Conservation (phyloP, 1,140 invertebrate genomes). For the Planococcus citri region DNA sequence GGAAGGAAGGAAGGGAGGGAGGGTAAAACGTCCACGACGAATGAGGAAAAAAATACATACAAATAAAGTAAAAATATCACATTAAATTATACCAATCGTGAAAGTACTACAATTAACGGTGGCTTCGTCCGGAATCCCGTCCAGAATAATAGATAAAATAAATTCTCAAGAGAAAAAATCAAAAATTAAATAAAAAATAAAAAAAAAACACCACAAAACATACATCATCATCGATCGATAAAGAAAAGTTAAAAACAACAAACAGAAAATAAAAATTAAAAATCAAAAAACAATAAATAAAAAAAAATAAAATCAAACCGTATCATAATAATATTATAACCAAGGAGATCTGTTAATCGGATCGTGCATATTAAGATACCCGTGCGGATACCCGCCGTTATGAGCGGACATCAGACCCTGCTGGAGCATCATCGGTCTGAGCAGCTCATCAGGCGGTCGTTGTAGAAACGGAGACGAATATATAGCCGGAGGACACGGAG, state of each 20-base stretch:
- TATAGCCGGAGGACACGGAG: slow-evolving; percentile 38
- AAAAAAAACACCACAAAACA: too few relatives aligned
- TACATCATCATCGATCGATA: neutral
- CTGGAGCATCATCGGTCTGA: slow-evolving; percentile 42
- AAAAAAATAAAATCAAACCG: neutral
- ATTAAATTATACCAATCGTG: neutral
- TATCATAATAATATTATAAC: too few relatives aligned
- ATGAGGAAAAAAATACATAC: too few relatives aligned
- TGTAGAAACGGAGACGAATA: slow-evolving; percentile 53
- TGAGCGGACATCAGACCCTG: slow-evolving; percentile 39
- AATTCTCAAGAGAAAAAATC: too few relatives aligned
- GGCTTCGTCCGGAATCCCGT: neutral
- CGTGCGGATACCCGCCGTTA: slow-evolving; percentile 42
- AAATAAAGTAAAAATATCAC: too few relatives aligned
- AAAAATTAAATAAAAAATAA: too few relatives aligned
- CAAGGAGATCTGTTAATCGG: slow-evolving; percentile 43
- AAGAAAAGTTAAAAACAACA: neutral
- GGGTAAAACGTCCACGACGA: too few relatives aligned
- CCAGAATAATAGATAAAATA: too few relatives aligned
- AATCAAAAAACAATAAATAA: neutral
- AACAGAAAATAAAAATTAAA: neutral
- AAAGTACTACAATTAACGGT: neutral
- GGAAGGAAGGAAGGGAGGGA: too few relatives aligned
- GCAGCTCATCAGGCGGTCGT: slow-evolving; percentile 42
- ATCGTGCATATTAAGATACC: slow-evolving; percentile 48